These are phyloP conservation scores for Stigmatopora nigra DNA, from an alignment of 2,113 vertebrate species.

Conservation along the genomic window DNA sequence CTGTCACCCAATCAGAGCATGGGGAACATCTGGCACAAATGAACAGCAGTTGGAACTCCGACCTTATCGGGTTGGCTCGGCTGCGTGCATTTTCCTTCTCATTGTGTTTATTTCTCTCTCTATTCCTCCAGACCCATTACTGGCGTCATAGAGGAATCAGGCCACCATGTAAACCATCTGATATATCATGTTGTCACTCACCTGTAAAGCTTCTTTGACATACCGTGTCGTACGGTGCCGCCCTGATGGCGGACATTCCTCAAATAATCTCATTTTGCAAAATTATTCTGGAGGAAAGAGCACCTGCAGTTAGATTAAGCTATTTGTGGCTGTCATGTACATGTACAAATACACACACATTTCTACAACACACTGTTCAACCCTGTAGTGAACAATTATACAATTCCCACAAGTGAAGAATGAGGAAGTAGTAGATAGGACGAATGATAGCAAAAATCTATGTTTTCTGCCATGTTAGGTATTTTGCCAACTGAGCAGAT, in stretches of 20 bases:
- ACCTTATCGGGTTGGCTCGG: constrained; percentile 35
- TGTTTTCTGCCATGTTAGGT: constrained; percentile 44
- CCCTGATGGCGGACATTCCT: constrained; percentile 23
- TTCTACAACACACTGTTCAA: too few relatives aligned
- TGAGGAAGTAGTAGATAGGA: constrained; percentile 33
- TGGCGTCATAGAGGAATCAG: constrained; percentile 4
- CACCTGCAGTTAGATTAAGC: not conserved
- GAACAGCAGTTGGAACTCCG: constrained; percentile 42
- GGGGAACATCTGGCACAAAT: constrained; percentile 52
- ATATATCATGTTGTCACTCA: not conserved
- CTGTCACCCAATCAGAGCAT: constrained; percentile 50
- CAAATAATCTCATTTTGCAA: constrained; percentile 12
- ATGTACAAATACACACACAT: too few relatives aligned
- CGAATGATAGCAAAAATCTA: constrained; percentile 47
- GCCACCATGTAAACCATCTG: constrained; percentile 8
- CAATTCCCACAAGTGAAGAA: constrained; percentile 19
- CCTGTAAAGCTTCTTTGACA: constrained; percentile 14
- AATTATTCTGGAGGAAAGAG: not conserved
- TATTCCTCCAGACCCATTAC: not conserved
- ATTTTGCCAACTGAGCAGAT: constrained; percentile 35
- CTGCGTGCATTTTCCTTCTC: constrained; percentile 3
- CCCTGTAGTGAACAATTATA: constrained; percentile 24
- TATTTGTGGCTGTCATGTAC: constrained; percentile 4
- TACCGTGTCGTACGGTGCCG: not conserved
- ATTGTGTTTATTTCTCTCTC: not conserved